These are phyloP conservation scores for Sylvicola cinctus DNA, from an alignment of 2,888 invertebrate species.

Conservation along the genomic window DNA sequence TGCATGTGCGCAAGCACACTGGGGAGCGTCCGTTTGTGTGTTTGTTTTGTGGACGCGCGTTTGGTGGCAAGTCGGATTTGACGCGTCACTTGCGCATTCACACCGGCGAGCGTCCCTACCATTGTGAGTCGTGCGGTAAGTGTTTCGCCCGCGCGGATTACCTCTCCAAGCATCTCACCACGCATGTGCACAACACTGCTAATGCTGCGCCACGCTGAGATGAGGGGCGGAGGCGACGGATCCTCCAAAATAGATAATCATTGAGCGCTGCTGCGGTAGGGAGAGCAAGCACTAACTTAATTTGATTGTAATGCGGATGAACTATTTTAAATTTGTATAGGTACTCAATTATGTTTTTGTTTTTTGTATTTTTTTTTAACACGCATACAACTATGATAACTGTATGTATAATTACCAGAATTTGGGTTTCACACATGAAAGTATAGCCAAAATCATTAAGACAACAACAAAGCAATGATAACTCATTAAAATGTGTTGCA, in stretches of 20 bases:
- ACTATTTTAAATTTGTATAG: too few relatives aligned
- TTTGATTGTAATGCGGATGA: too few relatives aligned
- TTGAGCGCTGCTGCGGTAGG: too few relatives aligned
- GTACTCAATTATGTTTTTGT: too few relatives aligned
- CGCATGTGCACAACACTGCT: conserved; percentile 53
- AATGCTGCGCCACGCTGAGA: conserved; percentile 32
- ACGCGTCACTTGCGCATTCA: conserved; percentile 74
- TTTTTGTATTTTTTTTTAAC: too few relatives aligned
- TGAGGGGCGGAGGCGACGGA: conserved; percentile 28
- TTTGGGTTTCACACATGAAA: too few relatives aligned
- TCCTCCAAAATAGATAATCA: conserved; percentile 25
- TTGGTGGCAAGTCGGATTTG: conserved; percentile 73
- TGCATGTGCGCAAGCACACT: conserved; percentile 70
- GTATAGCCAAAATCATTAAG: too few relatives aligned
- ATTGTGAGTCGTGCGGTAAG: conserved; percentile 81
- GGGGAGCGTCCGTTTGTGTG: conserved; percentile 83
- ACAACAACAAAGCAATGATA: too few relatives aligned
- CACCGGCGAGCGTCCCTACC: conserved; percentile 76
- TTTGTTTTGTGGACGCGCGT: conserved; percentile 70
- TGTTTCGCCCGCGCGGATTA: conserved; percentile 82
- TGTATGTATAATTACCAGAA: too few relatives aligned
- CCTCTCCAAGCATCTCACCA: conserved; percentile 75
- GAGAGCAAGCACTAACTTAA: too few relatives aligned
- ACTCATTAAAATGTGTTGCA: too few relatives aligned
- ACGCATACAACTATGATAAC: too few relatives aligned